Conservation (phyloP, 2,797 vertebrate genomes). For the Setipinna tenuifilis region DNA sequence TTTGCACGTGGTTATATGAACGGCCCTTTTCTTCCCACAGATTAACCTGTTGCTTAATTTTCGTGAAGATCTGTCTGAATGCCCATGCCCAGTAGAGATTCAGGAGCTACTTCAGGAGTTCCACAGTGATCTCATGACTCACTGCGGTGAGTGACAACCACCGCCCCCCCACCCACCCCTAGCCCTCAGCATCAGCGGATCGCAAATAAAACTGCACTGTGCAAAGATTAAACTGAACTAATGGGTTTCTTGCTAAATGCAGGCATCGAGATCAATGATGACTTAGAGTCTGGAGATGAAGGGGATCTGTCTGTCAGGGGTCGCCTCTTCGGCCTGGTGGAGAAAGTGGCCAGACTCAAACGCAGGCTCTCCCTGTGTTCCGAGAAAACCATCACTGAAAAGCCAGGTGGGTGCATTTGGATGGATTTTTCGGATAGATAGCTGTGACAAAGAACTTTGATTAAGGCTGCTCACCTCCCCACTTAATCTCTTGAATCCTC, state of each 20-base stretch:
- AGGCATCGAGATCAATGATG: slow-evolving; percentile 85
- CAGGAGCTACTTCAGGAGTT: slow-evolving; percentile 87
- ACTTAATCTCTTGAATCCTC: slow-evolving; percentile 22
- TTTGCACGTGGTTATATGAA: background rate
- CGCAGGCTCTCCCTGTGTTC: slow-evolving; percentile 75
- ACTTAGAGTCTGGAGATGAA: slow-evolving; percentile 73
- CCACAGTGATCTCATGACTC: slow-evolving; percentile 85
- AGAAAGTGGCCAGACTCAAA: slow-evolving; percentile 79
- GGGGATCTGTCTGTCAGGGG: slow-evolving; percentile 80
- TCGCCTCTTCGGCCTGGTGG: slow-evolving; percentile 79
- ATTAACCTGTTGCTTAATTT: slow-evolving; percentile 94
- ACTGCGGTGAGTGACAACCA: slow-evolving; percentile 80
- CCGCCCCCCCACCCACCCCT: background rate
- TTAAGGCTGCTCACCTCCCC: background rate
- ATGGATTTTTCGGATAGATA: slow-evolving; percentile 4
- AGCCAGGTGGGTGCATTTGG: slow-evolving; percentile 72
- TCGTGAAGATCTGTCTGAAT: slow-evolving; percentile 82
- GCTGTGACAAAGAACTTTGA: background rate
- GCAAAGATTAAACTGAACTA: background rate
- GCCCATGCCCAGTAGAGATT: slow-evolving; percentile 87
- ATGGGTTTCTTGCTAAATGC: slow-evolving; percentile 39
- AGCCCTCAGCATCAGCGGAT: background rate
- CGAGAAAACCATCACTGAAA: slow-evolving; percentile 65
- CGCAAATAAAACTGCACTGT: background rate
- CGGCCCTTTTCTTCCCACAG: slow-evolving; percentile 61